Percentiles rank a stretch among this genome's conserved stretches.
phyloP scores from a whole-genome alignment of 2,888 invertebrate species.

The Ellobium chinense region DNA sequence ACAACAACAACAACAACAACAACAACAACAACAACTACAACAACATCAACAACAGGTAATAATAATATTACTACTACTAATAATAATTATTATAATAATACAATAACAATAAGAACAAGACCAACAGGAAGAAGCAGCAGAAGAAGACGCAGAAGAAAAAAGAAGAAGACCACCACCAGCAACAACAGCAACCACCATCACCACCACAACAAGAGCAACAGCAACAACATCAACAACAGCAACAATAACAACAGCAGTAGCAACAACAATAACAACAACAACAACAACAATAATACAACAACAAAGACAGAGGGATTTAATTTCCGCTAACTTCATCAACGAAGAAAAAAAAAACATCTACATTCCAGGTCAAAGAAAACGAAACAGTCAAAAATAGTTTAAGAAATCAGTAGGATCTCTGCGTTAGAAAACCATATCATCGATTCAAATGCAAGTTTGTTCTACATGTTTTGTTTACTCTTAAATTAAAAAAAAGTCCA shows the following conservation, averaged over 20 bases:
- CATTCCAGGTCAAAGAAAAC: too few species aligned
- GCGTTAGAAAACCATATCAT: too few species aligned
- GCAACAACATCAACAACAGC: neutral
- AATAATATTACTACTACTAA: too few species aligned
- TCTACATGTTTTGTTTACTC: too few species aligned
- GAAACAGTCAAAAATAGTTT: too few species aligned
- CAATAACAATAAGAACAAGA: neutral
- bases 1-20: neutral
- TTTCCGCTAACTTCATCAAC: conserved; percentile 33
- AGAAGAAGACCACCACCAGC: neutral
- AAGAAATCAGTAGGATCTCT: too few species aligned
- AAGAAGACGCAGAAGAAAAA: neutral
- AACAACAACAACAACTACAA: neutral
- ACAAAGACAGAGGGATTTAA: neutral
- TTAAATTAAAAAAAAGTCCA: too few species aligned
- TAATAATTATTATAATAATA: too few species aligned
- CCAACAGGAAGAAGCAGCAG: neutral
- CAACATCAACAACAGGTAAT: neutral
- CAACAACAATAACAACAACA: neutral
- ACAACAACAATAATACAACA: neutral
- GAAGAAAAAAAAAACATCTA: too few species aligned
- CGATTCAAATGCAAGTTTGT: too few species aligned
- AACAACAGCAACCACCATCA: neutral
- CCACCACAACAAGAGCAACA: neutral
- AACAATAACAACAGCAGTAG: neutral